Evolutionary conservation across 2,888 invertebrate genomes (phyloP).

Genomic region (Onthophagus sagittarius): DNA sequence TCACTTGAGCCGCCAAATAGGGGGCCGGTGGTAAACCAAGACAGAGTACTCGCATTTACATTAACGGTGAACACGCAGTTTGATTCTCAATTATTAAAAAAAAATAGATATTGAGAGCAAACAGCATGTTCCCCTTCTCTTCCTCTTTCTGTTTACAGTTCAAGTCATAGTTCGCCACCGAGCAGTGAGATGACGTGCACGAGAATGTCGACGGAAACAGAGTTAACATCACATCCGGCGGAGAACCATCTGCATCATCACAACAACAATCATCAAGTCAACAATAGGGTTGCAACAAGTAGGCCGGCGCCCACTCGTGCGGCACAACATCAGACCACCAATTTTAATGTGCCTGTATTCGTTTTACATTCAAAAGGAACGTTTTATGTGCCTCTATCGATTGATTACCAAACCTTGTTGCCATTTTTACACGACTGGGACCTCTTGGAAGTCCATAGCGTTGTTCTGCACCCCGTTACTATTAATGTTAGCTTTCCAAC

Average conservation of each 20-base stretch:
- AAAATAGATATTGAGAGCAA: not conserved
- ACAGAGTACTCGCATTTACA: not conserved
- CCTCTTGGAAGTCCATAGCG: constrained; percentile 54
- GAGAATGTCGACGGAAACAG: constrained; percentile 41
- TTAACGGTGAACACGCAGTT: not conserved
- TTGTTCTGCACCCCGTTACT: constrained; percentile 78
- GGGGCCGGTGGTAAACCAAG: not conserved
- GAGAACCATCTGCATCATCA: too few relatives aligned
- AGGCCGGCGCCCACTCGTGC: constrained; percentile 21
- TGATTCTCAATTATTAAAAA: not conserved
- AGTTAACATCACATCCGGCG: constrained; percentile 24
- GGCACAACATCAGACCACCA: constrained; percentile 33
- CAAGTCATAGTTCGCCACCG: constrained; percentile 44
- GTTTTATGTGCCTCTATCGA: constrained; percentile 82
- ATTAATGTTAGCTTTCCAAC: constrained; percentile 79
- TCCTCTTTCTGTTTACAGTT: constrained; percentile 30
- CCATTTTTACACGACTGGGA: constrained; percentile 64
- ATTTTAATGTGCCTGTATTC: constrained; percentile 76
- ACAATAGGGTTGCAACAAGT: constrained; percentile 8
- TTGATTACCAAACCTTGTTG: constrained; percentile 69
- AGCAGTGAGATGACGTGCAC: constrained; percentile 41
- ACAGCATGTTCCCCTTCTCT: constrained; percentile 7
- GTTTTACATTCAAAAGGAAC: constrained; percentile 84
- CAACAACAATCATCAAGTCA: constrained; percentile 1
- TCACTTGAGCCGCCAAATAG: not conserved